phyloP scores from a whole-genome alignment of 2,113 vertebrate genomes.

The Ameiurus melas region DNA sequence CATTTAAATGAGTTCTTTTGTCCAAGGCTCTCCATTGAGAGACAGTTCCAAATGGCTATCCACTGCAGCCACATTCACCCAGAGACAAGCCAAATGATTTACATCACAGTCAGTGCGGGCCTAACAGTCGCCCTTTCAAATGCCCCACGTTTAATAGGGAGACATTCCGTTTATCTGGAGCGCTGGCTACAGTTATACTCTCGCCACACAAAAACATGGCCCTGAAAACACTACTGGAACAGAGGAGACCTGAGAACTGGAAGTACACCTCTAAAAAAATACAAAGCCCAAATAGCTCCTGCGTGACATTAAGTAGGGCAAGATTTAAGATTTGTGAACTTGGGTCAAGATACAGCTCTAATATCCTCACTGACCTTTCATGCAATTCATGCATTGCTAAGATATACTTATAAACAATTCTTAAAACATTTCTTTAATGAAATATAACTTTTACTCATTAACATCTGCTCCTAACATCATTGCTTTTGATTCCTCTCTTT shows the following conservation, averaged over 20 bases:
- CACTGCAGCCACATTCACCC: slow-evolving; percentile 68
- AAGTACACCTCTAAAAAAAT: neutral
- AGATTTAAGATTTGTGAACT: slow-evolving; percentile 4
- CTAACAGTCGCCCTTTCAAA: slow-evolving; percentile 55
- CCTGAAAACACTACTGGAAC: slow-evolving; percentile 22
- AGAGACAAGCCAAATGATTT: slow-evolving; percentile 64
- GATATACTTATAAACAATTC: neutral
- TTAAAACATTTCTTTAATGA: neutral
- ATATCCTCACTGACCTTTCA: neutral
- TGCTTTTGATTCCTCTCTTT: neutral
- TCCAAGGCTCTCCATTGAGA: slow-evolving; percentile 68
- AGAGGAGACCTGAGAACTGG: slow-evolving; percentile 11
- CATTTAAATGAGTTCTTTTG: slow-evolving; percentile 79
- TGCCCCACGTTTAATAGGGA: slow-evolving; percentile 45
- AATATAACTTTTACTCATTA: slow-evolving; percentile 1
- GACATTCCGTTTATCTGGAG: slow-evolving; percentile 50
- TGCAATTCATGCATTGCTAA: neutral
- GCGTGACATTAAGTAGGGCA: neutral
- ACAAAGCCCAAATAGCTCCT: slow-evolving; percentile 12
- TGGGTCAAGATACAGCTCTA: neutral
- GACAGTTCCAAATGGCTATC: slow-evolving; percentile 71
- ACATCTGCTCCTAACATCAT: neutral
- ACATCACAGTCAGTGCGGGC: slow-evolving; percentile 66
- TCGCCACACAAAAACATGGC: slow-evolving; percentile 23
- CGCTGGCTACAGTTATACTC: slow-evolving; percentile 32